These are phyloP conservation scores for Meloidogyne hapla DNA, from an alignment of 1,140 invertebrate genomes.

Conservation along the genomic window DNA sequence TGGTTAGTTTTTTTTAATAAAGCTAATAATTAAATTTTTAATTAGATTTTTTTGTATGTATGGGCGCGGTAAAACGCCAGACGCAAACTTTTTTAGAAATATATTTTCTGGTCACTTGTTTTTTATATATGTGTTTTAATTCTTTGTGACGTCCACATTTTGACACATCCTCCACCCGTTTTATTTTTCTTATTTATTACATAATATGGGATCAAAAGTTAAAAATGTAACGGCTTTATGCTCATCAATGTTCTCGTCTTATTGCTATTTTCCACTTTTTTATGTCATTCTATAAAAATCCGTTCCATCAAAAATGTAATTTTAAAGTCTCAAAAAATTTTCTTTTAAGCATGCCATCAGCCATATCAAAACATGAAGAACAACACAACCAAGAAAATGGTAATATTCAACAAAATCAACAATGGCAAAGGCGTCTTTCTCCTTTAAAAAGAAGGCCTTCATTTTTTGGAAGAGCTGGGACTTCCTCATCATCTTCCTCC, in stretches of 20 bases:
- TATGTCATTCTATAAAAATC: too few species aligned
- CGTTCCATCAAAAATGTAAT: too few species aligned
- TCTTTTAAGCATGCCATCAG: background rate
- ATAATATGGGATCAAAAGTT: background rate
- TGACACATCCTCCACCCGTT: background rate
- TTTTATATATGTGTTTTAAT: background rate
- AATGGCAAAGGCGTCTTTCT: conserved; percentile 24
- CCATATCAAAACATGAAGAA: background rate
- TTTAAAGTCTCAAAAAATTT: background rate
- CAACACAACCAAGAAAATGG: background rate
- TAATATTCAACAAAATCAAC: background rate
- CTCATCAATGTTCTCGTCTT: background rate
- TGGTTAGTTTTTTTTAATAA: background rate
- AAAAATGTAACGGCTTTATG: background rate
- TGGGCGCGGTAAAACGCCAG: too few species aligned
- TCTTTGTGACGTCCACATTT: background rate
- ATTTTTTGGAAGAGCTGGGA: background rate
- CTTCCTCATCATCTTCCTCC: background rate
- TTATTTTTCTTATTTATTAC: background rate
- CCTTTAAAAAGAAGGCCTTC: conserved; percentile 20
- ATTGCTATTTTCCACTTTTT: too few species aligned
- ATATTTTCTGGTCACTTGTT: too few species aligned
- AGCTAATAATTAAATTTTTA: background rate
- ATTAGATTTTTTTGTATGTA: background rate
- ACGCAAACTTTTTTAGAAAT: too few species aligned